A percentile compares a stretch with the other conserved stretches of the same genome.
Evolutionary conservation across 2,888 invertebrate species (phyloP).

Genomic region (Trachelus iudaicus): DNA sequence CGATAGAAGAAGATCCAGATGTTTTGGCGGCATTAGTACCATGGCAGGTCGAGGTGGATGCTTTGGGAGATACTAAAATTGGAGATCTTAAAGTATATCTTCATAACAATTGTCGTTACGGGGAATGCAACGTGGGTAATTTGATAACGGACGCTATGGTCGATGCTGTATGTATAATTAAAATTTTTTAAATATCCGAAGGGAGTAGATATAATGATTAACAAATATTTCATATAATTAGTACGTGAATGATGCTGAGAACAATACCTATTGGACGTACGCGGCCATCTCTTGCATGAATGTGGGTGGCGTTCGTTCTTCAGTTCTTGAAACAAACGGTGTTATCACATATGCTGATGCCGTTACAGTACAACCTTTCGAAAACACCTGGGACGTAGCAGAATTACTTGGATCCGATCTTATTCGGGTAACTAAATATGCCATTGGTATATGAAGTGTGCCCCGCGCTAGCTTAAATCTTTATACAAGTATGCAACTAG

Average conservation of each 20-base stretch:
- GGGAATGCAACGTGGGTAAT: constrained; percentile 81
- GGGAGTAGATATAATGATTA: not conserved
- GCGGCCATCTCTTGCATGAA: constrained; percentile 77
- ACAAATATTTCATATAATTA: constrained; percentile 44
- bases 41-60: constrained; percentile 72
- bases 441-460: not conserved
- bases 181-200: not conserved
- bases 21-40: constrained; percentile 71
- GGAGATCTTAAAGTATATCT: constrained; percentile 73
- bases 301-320: constrained; percentile 77
- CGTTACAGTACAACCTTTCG: constrained; percentile 79
- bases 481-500: not conserved
- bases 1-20: constrained; percentile 73
- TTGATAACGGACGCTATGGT: constrained; percentile 80
- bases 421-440: constrained; percentile 65
- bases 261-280: constrained; percentile 71
- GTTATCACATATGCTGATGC: constrained; percentile 76
- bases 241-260: constrained; percentile 67
- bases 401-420: constrained; percentile 77
- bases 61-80: constrained; percentile 68
- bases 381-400: constrained; percentile 78
- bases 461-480: not conserved
- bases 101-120: constrained; percentile 69
- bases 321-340: constrained; percentile 67
- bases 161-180: constrained; percentile 68